A percentile compares a stretch with the other conserved stretches of the same genome.
Conservation (phyloP, 2,888 invertebrate species). For the Halocaridina rubra region DNA sequence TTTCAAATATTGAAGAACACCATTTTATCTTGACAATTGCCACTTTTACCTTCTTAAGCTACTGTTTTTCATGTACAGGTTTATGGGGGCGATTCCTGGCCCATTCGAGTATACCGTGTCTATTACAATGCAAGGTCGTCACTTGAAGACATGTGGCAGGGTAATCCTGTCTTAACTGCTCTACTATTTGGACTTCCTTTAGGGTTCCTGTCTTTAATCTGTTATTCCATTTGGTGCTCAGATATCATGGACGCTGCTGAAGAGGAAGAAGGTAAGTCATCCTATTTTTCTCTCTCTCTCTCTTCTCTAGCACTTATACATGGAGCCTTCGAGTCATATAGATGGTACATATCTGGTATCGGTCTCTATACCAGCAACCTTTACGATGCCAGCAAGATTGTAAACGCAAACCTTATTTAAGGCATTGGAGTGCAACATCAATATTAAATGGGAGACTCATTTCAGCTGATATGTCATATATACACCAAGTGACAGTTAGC, state of each 20-base stretch:
- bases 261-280: conserved; percentile 74
- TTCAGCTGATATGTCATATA: too few relatives aligned
- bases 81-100: conserved; percentile 86
- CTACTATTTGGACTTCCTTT: conserved; percentile 94
- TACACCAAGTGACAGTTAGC: too few relatives aligned
- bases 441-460: too few relatives aligned
- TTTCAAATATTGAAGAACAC: too few relatives aligned
- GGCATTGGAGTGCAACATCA: neutral
- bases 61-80: conserved; percentile 74
- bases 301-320: too few relatives aligned
- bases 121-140: conserved; percentile 86
- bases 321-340: too few relatives aligned
- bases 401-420: too few relatives aligned
- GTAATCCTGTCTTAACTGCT: conserved; percentile 92
- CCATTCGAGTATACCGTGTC: conserved; percentile 81
- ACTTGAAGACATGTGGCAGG: conserved; percentile 87
- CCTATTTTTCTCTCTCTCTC: too few relatives aligned
- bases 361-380: too few relatives aligned
- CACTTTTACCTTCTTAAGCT: neutral
- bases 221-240: conserved; percentile 95
- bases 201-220: conserved; percentile 91
- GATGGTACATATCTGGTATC: too few relatives aligned
- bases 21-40: too few relatives aligned
- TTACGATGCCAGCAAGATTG: neutral
- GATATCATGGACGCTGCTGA: conserved; percentile 93